A percentile compares a stretch with the other conserved stretches of the same genome.
Conservation (phyloP, 2,113 vertebrate genomes). For the Corapipo altera region DNA sequence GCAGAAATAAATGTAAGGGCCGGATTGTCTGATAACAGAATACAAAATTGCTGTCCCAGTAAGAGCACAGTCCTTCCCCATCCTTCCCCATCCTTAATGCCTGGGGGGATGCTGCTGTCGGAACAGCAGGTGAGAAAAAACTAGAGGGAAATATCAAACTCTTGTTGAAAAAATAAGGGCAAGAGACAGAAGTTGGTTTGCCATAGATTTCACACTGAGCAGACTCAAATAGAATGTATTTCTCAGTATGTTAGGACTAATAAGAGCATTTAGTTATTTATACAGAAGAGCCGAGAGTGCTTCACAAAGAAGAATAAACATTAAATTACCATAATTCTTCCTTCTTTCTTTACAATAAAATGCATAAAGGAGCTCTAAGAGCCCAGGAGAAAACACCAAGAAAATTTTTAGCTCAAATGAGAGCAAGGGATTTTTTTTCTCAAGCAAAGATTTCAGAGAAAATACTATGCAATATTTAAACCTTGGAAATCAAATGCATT, state of each 20-base stretch:
- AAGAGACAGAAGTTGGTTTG: constrained; percentile 42
- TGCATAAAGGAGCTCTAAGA: not conserved
- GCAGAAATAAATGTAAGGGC: not conserved
- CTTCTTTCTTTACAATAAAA: constrained; percentile 46
- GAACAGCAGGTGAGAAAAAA: constrained; percentile 10
- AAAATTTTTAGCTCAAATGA: not conserved
- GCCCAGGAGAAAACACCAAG: not conserved
- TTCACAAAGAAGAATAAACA: constrained; percentile 55
- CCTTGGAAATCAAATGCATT: not conserved
- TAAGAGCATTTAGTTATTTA: constrained; percentile 64
- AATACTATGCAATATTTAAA: constrained; percentile 11
- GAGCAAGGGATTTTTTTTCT: not conserved
- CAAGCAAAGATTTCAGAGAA: constrained; percentile 13
- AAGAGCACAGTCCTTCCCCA: not conserved
- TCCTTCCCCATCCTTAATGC: not conserved
- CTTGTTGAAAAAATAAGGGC: not conserved
- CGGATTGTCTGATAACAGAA: not conserved
- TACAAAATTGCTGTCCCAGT: not conserved
- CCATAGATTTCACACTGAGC: constrained; percentile 20
- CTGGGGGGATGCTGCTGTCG: not conserved
- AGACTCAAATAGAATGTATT: not conserved
- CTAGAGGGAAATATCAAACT: not conserved
- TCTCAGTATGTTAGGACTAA: constrained; percentile 55
- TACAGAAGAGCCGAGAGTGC: constrained; percentile 40
- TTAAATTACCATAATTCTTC: constrained; percentile 64